Conservation (phyloP, 2,797 vertebrate species). For the Varecia variegata region DNA sequence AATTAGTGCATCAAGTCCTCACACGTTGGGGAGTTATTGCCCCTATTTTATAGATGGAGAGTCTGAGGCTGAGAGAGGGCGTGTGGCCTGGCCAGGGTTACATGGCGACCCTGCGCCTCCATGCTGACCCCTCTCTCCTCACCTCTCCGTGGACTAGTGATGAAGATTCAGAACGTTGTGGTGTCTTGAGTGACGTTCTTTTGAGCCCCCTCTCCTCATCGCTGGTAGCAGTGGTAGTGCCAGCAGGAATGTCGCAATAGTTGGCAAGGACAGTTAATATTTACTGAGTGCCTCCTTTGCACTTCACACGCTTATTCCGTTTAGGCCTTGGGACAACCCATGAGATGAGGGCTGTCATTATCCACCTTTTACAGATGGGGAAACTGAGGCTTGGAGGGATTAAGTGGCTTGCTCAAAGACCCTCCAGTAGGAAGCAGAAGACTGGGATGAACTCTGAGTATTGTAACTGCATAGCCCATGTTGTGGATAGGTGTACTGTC, state of each 20-base stretch:
- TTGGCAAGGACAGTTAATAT: neutral
- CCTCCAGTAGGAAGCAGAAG: neutral
- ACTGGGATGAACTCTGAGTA: neutral
- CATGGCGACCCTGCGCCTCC: neutral
- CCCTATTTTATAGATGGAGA: neutral
- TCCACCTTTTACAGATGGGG: neutral
- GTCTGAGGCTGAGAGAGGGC: neutral
- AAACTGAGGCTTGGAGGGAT: neutral
- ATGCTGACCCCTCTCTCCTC: neutral
- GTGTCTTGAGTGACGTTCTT: neutral
- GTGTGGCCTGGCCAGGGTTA: neutral
- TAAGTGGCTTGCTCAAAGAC: neutral
- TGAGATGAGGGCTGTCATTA: neutral
- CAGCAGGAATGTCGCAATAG: neutral
- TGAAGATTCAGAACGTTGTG: neutral
- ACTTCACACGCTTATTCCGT: neutral
- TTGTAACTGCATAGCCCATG: fast-evolving
- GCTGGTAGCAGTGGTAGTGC: neutral
- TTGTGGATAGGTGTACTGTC: neutral
- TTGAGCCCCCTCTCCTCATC: neutral
- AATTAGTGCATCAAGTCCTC: neutral
- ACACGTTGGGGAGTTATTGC: neutral
- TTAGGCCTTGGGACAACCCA: neutral
- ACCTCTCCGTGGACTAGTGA: neutral
- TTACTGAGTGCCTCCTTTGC: neutral